phyloP scores from a whole-genome alignment of 2,888 invertebrate genomes.

The Caenorhabditis sp. region DNA sequence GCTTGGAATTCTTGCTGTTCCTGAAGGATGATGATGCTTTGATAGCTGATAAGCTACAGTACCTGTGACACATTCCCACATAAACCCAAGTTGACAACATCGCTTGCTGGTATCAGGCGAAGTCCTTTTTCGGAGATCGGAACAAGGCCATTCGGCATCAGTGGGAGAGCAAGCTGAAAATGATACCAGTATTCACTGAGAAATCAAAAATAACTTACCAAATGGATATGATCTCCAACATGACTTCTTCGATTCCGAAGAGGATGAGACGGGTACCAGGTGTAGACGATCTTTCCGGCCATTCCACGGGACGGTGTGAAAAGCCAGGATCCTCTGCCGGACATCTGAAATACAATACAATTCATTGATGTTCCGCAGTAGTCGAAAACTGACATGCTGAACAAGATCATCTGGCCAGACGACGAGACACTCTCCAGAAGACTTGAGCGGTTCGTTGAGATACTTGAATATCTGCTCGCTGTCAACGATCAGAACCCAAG shows the following conservation, averaged over 20 bases:
- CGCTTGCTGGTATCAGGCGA: constrained; percentile 6
- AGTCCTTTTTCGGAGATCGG: constrained; percentile 68
- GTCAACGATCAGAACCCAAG: constrained; percentile 58
- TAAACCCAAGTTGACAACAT: not conserved
- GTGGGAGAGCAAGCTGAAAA: constrained; percentile 63
- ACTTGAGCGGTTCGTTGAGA: constrained; percentile 79
- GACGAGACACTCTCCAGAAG: constrained; percentile 85
- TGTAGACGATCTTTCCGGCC: constrained; percentile 68
- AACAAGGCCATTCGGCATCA: constrained; percentile 67
- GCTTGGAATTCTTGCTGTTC: constrained; percentile 58
- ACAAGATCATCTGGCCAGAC: constrained; percentile 93
- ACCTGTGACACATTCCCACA: not conserved
- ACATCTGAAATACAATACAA: constrained; percentile 64
- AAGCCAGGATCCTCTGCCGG: constrained; percentile 58
- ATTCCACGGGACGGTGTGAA: constrained; percentile 64
- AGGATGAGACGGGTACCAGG: constrained; percentile 94
- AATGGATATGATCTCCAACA: constrained; percentile 88
- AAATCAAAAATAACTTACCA: constrained; percentile 50
- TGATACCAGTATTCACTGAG: no score
- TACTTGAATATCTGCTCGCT: constrained; percentile 71
- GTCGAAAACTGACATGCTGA: constrained; percentile 62
- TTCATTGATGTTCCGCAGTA: no score
- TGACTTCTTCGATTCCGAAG: constrained; percentile 93
- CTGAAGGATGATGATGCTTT: constrained; percentile 15
- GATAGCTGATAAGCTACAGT: not conserved